These are phyloP conservation scores for Rousettus leschenaultii DNA, from an alignment of 2,113 vertebrate species.

Conservation along the genomic window DNA sequence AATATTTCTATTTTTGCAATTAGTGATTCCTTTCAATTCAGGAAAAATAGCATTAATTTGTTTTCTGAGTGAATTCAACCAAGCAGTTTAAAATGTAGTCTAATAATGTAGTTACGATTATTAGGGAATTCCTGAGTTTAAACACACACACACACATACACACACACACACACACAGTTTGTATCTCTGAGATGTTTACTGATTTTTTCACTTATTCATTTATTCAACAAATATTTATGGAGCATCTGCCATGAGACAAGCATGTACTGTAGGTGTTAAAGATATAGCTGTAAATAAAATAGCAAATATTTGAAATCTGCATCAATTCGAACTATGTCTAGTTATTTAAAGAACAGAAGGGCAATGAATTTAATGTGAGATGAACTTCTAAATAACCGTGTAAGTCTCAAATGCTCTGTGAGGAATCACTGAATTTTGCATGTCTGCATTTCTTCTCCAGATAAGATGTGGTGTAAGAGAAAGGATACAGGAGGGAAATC, in stretches of 20 bases:
- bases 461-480: neutral
- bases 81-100: neutral
- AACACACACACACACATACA: neutral
- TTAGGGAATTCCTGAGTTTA: neutral
- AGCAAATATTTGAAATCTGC: neutral
- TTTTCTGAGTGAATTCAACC: neutral
- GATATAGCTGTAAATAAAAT: neutral
- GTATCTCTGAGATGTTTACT: neutral
- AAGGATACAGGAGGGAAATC: neutral
- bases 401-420: neutral
- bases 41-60: neutral
- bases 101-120: neutral
- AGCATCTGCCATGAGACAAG: neutral
- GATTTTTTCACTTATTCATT: neutral
- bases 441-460: neutral
- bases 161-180: neutral
- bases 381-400: neutral
- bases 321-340: neutral
- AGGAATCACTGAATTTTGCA: neutral
- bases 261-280: neutral
- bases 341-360: neutral
- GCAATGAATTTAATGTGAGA: neutral
- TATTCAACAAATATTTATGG: neutral
- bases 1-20: slow-evolving; percentile 3
- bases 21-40: neutral